Evolutionary conservation across 2,113 vertebrate species (phyloP).

Genomic region (Halcyon malimbica): DNA sequence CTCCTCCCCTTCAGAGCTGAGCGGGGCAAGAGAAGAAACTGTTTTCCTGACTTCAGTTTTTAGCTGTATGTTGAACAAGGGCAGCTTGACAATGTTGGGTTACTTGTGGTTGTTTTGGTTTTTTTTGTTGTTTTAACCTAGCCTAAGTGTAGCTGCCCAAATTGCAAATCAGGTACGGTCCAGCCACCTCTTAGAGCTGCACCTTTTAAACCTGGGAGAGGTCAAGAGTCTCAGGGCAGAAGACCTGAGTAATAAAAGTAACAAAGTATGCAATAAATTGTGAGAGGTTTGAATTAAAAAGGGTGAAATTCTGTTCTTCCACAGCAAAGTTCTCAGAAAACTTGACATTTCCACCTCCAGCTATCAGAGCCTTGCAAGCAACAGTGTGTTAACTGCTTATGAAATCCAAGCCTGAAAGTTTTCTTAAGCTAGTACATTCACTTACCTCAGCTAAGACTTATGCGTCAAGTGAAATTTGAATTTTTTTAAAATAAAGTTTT

Average conservation of each 20-base stretch:
- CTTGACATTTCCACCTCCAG: not conserved
- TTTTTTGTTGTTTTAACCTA: not conserved
- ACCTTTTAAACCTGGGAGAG: not conserved
- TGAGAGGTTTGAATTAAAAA: not conserved
- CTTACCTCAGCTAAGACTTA: conserved; percentile 56
- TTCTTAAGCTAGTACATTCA: conserved; percentile 44
- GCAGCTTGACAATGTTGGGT: not conserved
- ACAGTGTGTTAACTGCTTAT: not conserved
- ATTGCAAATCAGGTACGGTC: conserved; percentile 1
- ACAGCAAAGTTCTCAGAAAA: not conserved
- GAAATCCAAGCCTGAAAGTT: not conserved
- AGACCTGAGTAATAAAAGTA: not conserved
- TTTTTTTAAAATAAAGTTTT: conserved; percentile 59
- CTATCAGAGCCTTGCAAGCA: not conserved
- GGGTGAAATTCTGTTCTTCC: not conserved
- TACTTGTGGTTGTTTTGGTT: not conserved
- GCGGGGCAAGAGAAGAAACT: not conserved
- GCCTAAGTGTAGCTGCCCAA: not conserved
- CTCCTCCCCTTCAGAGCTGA: not conserved
- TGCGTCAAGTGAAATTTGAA: conserved; percentile 32
- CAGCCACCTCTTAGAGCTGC: not conserved
- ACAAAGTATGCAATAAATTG: not conserved
- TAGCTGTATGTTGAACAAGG: not conserved
- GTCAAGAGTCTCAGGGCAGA: not conserved
- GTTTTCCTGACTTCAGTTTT: not conserved